Conservation (phyloP, 2,797 vertebrate genomes). For the Microctenopoma lineatum region DNA sequence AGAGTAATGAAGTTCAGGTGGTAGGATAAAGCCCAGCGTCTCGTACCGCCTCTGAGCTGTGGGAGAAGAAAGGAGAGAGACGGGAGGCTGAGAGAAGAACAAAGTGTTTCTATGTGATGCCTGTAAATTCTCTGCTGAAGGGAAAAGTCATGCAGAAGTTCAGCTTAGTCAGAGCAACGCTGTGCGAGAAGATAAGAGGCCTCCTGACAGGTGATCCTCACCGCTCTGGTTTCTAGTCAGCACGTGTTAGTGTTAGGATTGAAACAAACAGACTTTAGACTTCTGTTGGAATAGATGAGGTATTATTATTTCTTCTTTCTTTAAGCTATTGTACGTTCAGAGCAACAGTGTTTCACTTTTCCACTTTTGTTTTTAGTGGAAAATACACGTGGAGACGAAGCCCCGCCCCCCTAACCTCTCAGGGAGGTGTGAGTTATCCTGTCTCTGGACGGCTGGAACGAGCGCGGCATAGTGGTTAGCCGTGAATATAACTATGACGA, state of each 20-base stretch:
- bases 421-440: too few relatives aligned
- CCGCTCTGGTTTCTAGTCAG: constrained; percentile 3
- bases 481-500: too few relatives aligned
- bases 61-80: constrained; percentile 47
- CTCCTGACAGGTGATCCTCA: constrained; percentile 29
- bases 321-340: too few relatives aligned
- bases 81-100: constrained; percentile 48
- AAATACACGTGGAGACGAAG: too few relatives aligned
- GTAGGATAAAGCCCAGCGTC: constrained; percentile 36
- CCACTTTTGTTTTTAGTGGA: background rate
- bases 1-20: constrained; percentile 74
- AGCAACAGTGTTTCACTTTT: too few relatives aligned
- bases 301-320: too few relatives aligned
- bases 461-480: too few relatives aligned
- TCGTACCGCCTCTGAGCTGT: constrained; percentile 34
- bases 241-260: background rate
- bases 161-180: constrained; percentile 32
- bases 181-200: constrained; percentile 36
- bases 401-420: too few relatives aligned
- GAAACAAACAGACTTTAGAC: background rate
- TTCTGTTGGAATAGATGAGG: too few relatives aligned
- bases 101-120: constrained; percentile 56
- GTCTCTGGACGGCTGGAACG: too few relatives aligned
- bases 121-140: constrained; percentile 56
- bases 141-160: constrained; percentile 46